These are phyloP conservation scores for Pontoporia blainvillei DNA, from an alignment of 2,113 vertebrate species.

Conservation along the genomic window DNA sequence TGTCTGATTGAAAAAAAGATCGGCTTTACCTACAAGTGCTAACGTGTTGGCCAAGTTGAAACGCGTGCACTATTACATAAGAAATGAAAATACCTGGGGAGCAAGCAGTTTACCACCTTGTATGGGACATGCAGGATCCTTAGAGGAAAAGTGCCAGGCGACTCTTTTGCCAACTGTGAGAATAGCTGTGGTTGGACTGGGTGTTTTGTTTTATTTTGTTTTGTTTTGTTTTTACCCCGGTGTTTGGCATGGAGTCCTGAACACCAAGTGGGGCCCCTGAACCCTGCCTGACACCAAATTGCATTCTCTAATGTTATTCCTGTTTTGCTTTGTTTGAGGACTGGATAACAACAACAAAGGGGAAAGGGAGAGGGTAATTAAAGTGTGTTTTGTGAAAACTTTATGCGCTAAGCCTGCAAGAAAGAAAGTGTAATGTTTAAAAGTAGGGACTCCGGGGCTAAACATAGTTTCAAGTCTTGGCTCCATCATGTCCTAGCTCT, in stretches of 20 bases:
- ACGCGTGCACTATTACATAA: conserved; percentile 58
- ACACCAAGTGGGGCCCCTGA: conserved; percentile 52
- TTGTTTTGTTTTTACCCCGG: conserved; percentile 39
- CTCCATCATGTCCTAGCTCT: neutral
- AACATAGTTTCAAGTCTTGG: neutral
- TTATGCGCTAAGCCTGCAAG: neutral
- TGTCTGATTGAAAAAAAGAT: conserved; percentile 26
- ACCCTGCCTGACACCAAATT: conserved; percentile 48
- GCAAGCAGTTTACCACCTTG: conserved; percentile 50
- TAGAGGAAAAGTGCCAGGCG: conserved; percentile 34
- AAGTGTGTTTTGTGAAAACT: neutral
- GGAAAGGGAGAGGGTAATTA: neutral
- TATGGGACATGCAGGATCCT: conserved; percentile 39
- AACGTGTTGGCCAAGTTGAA: conserved; percentile 63
- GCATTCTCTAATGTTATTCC: conserved; percentile 33
- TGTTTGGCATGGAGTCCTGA: conserved; percentile 39
- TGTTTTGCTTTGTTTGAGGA: conserved; percentile 7
- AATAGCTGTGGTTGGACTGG: conserved; percentile 46
- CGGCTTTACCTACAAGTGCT: conserved; percentile 58
- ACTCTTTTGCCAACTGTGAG: conserved; percentile 47
- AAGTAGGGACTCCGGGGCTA: neutral
- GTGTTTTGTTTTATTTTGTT: conserved; percentile 51
- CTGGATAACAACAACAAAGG: neutral
- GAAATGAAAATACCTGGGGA: conserved; percentile 62
- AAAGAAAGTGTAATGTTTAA: neutral